Base-by-base conservation (phyloP, 2,888 invertebrate species). In the Drosophila demipolita region DNA sequence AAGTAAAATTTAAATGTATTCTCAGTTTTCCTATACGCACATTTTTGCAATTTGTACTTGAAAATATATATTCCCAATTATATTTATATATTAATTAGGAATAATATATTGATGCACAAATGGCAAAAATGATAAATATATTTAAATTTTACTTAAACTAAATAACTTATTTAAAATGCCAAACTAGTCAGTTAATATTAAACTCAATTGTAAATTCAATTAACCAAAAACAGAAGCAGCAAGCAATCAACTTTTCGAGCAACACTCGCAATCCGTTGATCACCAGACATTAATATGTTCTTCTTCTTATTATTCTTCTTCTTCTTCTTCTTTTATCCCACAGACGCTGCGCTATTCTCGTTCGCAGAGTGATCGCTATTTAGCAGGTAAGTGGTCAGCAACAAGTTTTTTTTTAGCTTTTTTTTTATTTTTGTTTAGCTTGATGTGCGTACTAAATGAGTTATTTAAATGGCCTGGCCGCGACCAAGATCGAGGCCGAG, bases 361-460 rank as follows among this genome's bases (percentile, higher is more conserved):
- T 75, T 93, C 93, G 38, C 93, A 93, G 86, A 93, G 93, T 90
- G 93, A 93, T 91, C 92, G 93, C 89, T 93, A 93, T 88, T 93
- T 93, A 90, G 93, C 93, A 90, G 93, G 93, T 93, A 90, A 93
- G 93, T 93, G 50, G 58, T 63, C 73, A 40, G 60, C 80, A 78
- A 85, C 87, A 32, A 73, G 87, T 87, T 80, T 69, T 54, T 54
- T 68, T 29, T 29, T 29, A 45, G 73, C 61, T 66, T 52, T 29
- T 29, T 29, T 29, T 65, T 71, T 58, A 40, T 26, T 40, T 57
- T 52, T 73, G 62, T 66, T 69, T 64, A 45, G 73, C 61, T 68
- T 52, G 61, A 70, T 80, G 67, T 78, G 65, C 64, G 69, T 67
- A 71, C 87, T 87, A 87, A 87, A 89, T 87, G 87, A 87, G 89